Evolutionary conservation across 2,888 invertebrate species (phyloP), one percentile per base, ranked within the genome.

Genomic region (Autographa gamma): DNA sequence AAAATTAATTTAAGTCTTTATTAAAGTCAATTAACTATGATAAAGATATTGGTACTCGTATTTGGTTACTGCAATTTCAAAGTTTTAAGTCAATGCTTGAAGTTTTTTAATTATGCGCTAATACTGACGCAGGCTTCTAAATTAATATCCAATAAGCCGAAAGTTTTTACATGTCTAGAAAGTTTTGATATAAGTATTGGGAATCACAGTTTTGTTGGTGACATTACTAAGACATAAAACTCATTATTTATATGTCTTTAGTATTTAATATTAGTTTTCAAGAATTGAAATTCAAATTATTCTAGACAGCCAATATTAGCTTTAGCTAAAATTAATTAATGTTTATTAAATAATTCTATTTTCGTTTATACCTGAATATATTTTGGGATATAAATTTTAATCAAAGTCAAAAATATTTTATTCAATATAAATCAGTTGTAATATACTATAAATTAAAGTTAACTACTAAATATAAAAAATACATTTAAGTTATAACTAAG

Each of bases 81-180:
- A 75, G 70, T 79, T 73, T 70, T 52, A 66, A 78, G 61, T 70
- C 63, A 71, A 73, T 64, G 73, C 67, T 54, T 71, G 43, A 86
- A 83, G 83, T 85, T 86, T 85, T 86, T 85, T 82, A 85, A 86
- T 84, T 85, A 82, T 78, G 64, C 73, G 60, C 66, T 77, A 80
- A 84, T 80, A 75, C 78, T 63, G 62, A 76, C 60, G 72, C 66
- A 43, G 61, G 67, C 56, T 69, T 41, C 25, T 61, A 76, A 81
- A 70, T 76, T 73, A 80, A 83, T 78, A 80, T 82, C 65, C 63
- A 73, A 82, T 85, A 83, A 85, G 80, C 77, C 69, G 18, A 78
- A 77, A 86, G 81, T 79, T 83, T 83, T 84, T 71, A 74, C 73
- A 69, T 71, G 83, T 85, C 84, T 86, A 81, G 76, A 82, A 86